Percentiles rank a stretch among this genome's conserved stretches.
phyloP scores from a whole-genome alignment of 1,140 invertebrate genomes.

The Drosophila azteca region DNA sequence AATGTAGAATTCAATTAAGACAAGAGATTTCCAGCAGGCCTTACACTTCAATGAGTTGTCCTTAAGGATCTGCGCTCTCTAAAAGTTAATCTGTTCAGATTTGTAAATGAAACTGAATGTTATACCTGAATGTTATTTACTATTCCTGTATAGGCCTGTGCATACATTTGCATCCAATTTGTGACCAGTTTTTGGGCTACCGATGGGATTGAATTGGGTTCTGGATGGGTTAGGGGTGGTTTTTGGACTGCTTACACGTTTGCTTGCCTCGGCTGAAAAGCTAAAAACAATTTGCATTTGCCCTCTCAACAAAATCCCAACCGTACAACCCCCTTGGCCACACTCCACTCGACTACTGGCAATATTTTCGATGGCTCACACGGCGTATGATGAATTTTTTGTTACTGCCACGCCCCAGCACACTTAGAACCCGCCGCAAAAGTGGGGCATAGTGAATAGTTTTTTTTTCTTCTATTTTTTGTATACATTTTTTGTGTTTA shows the following conservation, averaged over 20 bases:
- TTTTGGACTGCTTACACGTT: conserved; percentile 54
- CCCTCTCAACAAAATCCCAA: conserved; percentile 2
- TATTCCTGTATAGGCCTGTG: conserved; percentile 32
- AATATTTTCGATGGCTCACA: conserved; percentile 43
- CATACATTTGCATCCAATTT: conserved; percentile 66
- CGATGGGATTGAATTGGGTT: background rate
- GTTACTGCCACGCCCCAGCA: conserved; percentile 29
- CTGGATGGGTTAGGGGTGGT: background rate
- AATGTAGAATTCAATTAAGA: conserved; percentile 36
- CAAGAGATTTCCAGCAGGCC: conserved; percentile 19
- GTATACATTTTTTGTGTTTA: conserved; percentile 8
- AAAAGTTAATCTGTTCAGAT: conserved; percentile 24
- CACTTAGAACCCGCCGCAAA: background rate
- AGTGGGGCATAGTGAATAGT: conserved; percentile 9
- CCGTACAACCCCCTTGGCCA: background rate
- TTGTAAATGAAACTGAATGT: conserved; percentile 34
- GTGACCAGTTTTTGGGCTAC: conserved; percentile 15
- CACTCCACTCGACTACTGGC: conserved; percentile 19
- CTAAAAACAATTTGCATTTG: conserved; percentile 48
- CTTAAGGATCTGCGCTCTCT: conserved; percentile 1
- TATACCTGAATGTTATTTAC: conserved; percentile 16
- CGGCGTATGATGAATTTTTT: conserved; percentile 49
- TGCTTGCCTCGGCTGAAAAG: conserved; percentile 49
- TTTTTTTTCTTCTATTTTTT: conserved; percentile 1
- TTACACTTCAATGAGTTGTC: conserved; percentile 9